A percentile compares a stretch with the other conserved stretches of the same genome.
Evolutionary conservation across 2,888 invertebrate genomes (phyloP).

Genomic region (Drosophila putrida): DNA sequence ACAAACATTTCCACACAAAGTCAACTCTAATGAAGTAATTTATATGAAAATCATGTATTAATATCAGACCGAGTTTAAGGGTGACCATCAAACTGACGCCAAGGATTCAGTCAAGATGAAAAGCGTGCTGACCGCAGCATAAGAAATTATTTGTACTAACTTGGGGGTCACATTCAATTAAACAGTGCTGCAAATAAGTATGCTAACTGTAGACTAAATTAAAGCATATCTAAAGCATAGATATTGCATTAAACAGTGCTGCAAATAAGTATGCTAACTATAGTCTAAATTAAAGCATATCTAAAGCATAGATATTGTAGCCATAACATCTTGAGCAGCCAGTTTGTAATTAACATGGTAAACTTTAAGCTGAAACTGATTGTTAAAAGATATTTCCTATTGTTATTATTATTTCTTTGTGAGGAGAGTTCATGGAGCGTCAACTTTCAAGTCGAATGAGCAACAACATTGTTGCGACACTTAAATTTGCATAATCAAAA

Average conservation of each 20-base stretch:
- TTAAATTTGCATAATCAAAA: conserved; percentile 84
- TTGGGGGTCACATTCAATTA: conserved; percentile 35
- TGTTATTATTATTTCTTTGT: too few relatives aligned
- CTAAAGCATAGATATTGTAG: neutral
- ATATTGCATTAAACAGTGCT: conserved; percentile 14
- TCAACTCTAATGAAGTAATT: conserved; percentile 68
- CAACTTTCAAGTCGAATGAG: conserved; percentile 68
- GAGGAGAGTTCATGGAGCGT: conserved; percentile 38
- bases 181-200: conserved; percentile 13
- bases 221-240: conserved; percentile 3
- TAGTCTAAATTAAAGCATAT: conserved; percentile 25
- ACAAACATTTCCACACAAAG: conserved; percentile 44
- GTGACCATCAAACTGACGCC: conserved; percentile 59
- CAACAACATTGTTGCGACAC: conserved; percentile 82
- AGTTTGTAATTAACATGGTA: conserved; percentile 65
- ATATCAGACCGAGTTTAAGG: conserved; percentile 33
- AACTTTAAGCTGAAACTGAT: conserved; percentile 43
- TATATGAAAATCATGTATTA: conserved; percentile 73
- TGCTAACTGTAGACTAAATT: conserved; percentile 19
- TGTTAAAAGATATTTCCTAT: conserved; percentile 34
- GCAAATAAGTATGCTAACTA: conserved; percentile 1
- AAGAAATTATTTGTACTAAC: neutral
- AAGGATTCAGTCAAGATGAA: conserved; percentile 39
- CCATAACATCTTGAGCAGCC: conserved; percentile 22
- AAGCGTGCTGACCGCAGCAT: conserved; percentile 31